These are phyloP conservation scores for Dendrolimus houi DNA, from an alignment of 2,888 invertebrate genomes.

Conservation along the genomic window DNA sequence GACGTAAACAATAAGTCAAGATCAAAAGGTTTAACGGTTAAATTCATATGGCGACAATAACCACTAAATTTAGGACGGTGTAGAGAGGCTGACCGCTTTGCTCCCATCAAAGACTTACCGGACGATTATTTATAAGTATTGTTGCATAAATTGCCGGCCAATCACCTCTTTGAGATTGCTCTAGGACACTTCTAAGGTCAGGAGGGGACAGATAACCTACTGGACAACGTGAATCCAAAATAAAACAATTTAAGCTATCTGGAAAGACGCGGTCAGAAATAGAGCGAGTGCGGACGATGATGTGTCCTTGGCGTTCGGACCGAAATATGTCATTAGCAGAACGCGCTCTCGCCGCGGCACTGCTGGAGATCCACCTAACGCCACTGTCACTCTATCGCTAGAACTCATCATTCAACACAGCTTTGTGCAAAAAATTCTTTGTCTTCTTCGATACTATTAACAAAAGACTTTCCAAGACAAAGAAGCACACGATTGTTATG, in stretches of 20 bases:
- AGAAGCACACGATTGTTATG: background rate
- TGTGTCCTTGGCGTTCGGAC: slow-evolving; percentile 55
- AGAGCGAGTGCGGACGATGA: slow-evolving; percentile 53
- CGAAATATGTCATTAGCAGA: slow-evolving; percentile 60
- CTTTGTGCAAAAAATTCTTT: background rate
- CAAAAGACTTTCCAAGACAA: background rate
- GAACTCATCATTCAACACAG: background rate
- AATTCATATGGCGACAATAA: background rate
- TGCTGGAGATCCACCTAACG: slow-evolving; percentile 17
- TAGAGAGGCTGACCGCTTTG: background rate
- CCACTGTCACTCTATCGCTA: slow-evolving; percentile 4
- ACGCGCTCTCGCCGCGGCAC: slow-evolving; percentile 19
- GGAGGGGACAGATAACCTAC: slow-evolving; percentile 39
- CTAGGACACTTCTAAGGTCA: background rate
- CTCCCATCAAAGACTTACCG: background rate
- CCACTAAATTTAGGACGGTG: background rate
- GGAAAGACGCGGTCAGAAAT: slow-evolving; percentile 62
- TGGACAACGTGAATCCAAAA: slow-evolving; percentile 57
- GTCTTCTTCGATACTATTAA: background rate
- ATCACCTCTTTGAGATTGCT: background rate
- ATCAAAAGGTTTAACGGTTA: background rate
- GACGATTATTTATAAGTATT: background rate
- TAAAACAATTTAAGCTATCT: slow-evolving; percentile 72
- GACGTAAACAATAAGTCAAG: background rate
- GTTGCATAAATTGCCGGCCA: background rate